These are phyloP conservation scores for Parelbella ahira DNA, from an alignment of 2,888 invertebrate species.

Conservation along the genomic window DNA sequence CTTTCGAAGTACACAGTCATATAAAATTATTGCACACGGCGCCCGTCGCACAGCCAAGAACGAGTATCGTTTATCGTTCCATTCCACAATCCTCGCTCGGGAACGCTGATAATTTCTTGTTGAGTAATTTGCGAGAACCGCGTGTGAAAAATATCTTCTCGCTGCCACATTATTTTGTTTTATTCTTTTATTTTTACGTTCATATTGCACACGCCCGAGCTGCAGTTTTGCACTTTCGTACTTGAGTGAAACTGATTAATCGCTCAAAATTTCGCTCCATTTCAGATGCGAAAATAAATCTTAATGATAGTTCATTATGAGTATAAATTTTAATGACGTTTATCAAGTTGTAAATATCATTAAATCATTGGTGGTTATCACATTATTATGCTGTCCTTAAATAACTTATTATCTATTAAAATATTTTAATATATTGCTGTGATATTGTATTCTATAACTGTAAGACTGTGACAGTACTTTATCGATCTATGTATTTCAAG, in stretches of 20 bases:
- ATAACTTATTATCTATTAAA: neutral
- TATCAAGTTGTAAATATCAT: too few relatives aligned
- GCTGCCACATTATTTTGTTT: constrained; percentile 55
- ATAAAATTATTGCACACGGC: constrained; percentile 12
- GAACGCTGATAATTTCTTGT: constrained; percentile 52
- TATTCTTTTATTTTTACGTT: constrained; percentile 29
- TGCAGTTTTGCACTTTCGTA: neutral
- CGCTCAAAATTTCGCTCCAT: constrained; percentile 2
- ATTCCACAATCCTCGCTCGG: constrained; percentile 43
- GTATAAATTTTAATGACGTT: too few relatives aligned
- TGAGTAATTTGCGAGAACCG: constrained; percentile 45
- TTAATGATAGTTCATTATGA: too few relatives aligned
- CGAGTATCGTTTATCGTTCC: constrained; percentile 43
- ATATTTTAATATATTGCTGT: neutral
- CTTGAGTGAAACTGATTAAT: constrained; percentile 1
- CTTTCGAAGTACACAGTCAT: too few relatives aligned
- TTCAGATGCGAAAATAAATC: constrained; percentile 18
- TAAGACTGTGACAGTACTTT: too few relatives aligned
- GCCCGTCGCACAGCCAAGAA: constrained; percentile 1
- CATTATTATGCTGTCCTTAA: too few relatives aligned
- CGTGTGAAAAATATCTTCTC: constrained; percentile 61
- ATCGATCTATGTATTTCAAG: too few relatives aligned
- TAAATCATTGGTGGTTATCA: too few relatives aligned
- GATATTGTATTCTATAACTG: too few relatives aligned
- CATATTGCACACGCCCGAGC: constrained; percentile 45